Evolutionary conservation across 2,797 vertebrate genomes (phyloP).

Genomic region (Tympanoctomys barrerae): DNA sequence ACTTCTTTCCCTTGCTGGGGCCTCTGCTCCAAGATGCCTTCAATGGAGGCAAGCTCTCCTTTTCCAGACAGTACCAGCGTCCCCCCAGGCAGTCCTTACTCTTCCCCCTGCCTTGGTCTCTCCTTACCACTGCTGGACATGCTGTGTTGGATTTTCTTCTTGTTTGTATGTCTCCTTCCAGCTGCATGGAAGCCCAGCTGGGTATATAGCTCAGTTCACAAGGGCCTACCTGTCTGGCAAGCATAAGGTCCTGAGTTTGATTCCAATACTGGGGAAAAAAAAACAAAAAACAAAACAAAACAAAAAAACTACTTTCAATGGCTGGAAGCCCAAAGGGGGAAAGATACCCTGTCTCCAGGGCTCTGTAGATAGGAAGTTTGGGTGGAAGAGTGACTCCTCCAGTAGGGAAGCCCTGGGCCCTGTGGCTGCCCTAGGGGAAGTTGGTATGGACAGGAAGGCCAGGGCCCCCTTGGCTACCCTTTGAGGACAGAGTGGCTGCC

Average conservation of each 20-base stretch:
- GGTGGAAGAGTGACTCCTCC: neutral
- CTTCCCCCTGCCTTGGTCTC: neutral
- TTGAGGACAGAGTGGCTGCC: neutral
- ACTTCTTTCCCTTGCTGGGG: too few species aligned
- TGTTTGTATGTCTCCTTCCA: neutral
- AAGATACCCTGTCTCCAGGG: neutral
- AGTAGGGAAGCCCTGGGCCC: neutral
- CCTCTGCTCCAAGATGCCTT: neutral
- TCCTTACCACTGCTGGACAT: neutral
- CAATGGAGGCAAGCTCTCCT: neutral
- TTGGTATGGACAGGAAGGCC: neutral
- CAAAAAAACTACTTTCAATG: too few species aligned
- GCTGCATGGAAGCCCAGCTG: neutral
- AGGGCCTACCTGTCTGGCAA: too few species aligned
- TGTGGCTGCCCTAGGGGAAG: neutral
- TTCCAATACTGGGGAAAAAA: too few species aligned
- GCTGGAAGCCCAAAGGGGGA: neutral
- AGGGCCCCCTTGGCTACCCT: neutral
- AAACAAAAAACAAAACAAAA: too few species aligned
- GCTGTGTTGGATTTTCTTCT: neutral
- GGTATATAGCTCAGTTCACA: too few species aligned
- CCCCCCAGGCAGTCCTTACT: fast-evolving
- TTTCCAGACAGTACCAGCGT: neutral
- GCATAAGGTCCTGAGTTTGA: too few species aligned
- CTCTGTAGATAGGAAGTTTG: neutral